Conservation (phyloP, 2,888 invertebrate species). For the Halocaridina rubra region DNA sequence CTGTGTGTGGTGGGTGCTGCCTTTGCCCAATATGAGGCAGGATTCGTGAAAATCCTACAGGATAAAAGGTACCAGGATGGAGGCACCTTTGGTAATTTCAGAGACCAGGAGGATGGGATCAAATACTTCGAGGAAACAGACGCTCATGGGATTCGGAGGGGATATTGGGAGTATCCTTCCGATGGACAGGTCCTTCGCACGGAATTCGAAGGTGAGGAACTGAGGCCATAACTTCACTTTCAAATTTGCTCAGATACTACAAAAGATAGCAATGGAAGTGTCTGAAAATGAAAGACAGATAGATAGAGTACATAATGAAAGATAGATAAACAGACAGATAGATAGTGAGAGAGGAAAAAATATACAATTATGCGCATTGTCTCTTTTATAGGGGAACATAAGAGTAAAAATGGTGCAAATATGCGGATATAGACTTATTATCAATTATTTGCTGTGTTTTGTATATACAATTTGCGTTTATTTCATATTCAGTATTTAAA, state of each 20-base stretch:
- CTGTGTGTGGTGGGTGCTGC: conserved; percentile 31
- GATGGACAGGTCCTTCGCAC: conserved; percentile 32
- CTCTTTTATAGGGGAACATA: no score
- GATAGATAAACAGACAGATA: no score
- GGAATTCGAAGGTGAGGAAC: conserved; percentile 52
- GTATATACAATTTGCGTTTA: no score
- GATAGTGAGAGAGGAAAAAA: no score
- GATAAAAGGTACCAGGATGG: conserved; percentile 62
- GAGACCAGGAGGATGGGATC: conserved; percentile 61
- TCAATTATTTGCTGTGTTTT: no score
- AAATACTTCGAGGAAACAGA: conserved; percentile 62
- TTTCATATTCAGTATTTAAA: no score
- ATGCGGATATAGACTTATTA: no score
- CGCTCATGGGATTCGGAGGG: conserved; percentile 36
- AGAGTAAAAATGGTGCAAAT: no score
- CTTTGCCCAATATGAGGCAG: conserved; percentile 43
- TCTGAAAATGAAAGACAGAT: no score
- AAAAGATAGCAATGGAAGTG: no score
- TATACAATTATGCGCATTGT: no score
- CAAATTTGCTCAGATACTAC: neutral
- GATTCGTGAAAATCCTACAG: conserved; percentile 59
- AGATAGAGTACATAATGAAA: no score
- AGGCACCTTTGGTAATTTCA: conserved; percentile 57
- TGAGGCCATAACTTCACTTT: neutral
- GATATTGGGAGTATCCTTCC: conserved; percentile 57